A percentile compares a stretch with the other conserved stretches of the same genome.
Evolutionary conservation across 2,888 invertebrate species (phyloP).

Genomic region (Malthinus seriepunctatus): DNA sequence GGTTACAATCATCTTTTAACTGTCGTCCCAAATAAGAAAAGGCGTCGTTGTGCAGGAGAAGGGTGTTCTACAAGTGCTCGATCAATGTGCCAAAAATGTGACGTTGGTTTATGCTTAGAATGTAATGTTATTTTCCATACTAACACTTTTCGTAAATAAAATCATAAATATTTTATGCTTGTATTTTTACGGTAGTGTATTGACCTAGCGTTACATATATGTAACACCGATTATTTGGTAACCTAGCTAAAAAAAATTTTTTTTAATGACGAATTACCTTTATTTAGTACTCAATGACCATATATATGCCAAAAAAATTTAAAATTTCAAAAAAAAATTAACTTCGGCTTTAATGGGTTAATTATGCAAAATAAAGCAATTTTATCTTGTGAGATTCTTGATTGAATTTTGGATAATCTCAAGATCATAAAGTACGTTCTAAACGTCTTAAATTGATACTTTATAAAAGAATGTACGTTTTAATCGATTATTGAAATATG

Average conservation of each 20-base stretch:
- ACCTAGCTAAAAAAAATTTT: background rate
- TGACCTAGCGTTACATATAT: background rate
- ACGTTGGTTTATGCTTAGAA: background rate
- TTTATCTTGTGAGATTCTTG: too few relatives aligned
- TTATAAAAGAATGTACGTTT: too few relatives aligned
- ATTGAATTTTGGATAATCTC: too few relatives aligned
- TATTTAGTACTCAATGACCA: background rate
- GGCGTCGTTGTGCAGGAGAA: background rate
- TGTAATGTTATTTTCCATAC: constrained; percentile 1
- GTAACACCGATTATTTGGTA: background rate
- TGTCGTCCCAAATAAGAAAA: background rate
- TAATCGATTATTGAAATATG: too few relatives aligned
- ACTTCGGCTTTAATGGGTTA: background rate
- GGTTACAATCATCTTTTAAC: background rate
- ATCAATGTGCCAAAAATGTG: background rate
- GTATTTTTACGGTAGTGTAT: background rate
- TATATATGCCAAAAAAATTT: background rate
- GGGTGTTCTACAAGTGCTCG: background rate
- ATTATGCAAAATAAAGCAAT: too few relatives aligned
- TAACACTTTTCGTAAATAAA: background rate
- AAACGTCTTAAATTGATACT: too few relatives aligned
- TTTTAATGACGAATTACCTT: background rate
- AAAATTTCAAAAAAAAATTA: background rate
- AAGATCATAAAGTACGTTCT: too few relatives aligned
- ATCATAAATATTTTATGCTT: background rate